These are phyloP conservation scores for Archips xylosteana DNA, from an alignment of 2,888 invertebrate species.

Conservation along the genomic window DNA sequence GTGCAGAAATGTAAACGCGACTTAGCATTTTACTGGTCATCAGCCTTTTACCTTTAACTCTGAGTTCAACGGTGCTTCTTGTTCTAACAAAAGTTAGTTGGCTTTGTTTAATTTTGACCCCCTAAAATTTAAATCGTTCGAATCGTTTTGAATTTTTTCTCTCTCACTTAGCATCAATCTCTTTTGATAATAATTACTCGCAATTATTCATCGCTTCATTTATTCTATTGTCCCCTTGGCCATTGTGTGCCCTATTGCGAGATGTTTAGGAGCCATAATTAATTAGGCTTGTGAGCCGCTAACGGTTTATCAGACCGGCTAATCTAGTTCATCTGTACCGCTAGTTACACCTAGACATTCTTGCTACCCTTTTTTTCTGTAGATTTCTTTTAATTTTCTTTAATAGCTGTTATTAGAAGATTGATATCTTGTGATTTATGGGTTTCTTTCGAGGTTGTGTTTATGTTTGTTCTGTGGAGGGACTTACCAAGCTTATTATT, in stretches of 20 bases:
- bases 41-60: background rate
- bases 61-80: background rate
- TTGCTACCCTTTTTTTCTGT: constrained; percentile 50
- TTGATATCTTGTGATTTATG: constrained; percentile 9
- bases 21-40: background rate
- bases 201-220: constrained; percentile 37
- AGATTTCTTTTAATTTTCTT: constrained; percentile 41
- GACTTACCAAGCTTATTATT: background rate
- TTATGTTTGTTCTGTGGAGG: background rate
- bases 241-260: constrained; percentile 45
- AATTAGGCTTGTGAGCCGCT: constrained; percentile 72
- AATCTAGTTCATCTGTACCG: constrained; percentile 79
- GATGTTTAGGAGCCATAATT: constrained; percentile 56
- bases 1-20: constrained; percentile 7
- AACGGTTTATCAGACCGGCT: constrained; percentile 75
- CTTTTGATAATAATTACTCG: constrained; percentile 26
- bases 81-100: background rate
- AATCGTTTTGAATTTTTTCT: background rate
- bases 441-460: constrained; percentile 1
- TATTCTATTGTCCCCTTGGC: constrained; percentile 37
- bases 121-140: background rate
- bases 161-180: constrained; percentile 4
- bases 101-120: background rate
- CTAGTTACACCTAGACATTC: constrained; percentile 65
- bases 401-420: constrained; percentile 29